phyloP scores from a whole-genome alignment of 1,140 invertebrate genomes.

The Drosophila ohnishii region DNA sequence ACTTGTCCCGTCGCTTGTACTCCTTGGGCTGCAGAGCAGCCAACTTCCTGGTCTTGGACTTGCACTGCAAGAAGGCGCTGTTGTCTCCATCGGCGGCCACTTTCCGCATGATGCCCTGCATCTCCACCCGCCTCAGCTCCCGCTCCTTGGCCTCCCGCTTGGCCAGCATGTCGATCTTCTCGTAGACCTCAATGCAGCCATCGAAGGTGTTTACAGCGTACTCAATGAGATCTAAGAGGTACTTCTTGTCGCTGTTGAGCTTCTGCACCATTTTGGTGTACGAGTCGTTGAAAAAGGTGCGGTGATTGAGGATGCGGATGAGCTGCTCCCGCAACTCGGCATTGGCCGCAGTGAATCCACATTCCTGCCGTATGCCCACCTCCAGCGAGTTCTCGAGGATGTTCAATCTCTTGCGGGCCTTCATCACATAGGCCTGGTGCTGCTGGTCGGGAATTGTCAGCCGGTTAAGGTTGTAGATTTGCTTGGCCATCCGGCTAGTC shows the following conservation, averaged over 20 bases:
- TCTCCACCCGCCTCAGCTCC: conserved; percentile 60
- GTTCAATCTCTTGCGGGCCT: conserved; percentile 55
- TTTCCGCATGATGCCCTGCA: conserved; percentile 74
- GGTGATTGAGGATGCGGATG: conserved; percentile 66
- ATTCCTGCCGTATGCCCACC: conserved; percentile 68
- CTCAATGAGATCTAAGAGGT: conserved; percentile 70
- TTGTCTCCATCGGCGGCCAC: conserved; percentile 73
- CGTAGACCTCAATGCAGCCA: conserved; percentile 67
- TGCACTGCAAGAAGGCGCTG: conserved; percentile 67
- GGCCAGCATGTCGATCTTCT: conserved; percentile 67
- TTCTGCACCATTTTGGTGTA: conserved; percentile 75
- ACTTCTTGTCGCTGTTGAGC: conserved; percentile 75
- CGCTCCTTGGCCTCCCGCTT: conserved; percentile 65
- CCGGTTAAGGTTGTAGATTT: conserved; percentile 66
- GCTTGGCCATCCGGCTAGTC: conserved; percentile 62
- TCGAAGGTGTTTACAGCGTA: conserved; percentile 72
- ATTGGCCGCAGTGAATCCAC: conserved; percentile 66
- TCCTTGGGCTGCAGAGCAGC: conserved; percentile 72
- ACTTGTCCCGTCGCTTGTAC: conserved; percentile 62
- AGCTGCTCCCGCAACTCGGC: conserved; percentile 64
- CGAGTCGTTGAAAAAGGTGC: conserved; percentile 68
- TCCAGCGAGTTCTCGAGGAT: conserved; percentile 73
- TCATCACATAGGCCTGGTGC: conserved; percentile 56
- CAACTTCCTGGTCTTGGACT: conserved; percentile 55
- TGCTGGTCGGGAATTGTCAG: conserved; percentile 66